phyloP scores from a whole-genome alignment of 2,888 invertebrate species.

The Augochlorella aurata region DNA sequence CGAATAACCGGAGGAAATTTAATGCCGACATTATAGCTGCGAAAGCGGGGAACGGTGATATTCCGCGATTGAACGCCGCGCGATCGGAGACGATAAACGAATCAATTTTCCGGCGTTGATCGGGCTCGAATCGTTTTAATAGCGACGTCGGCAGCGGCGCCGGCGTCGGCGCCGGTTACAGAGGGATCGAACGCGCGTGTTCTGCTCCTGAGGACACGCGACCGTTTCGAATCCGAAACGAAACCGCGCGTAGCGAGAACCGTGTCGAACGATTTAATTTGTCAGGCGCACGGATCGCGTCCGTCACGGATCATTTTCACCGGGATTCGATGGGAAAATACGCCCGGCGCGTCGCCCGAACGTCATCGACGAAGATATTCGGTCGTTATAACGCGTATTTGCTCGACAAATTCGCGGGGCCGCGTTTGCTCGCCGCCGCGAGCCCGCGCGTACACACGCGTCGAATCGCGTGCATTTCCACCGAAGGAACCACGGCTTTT shows the following conservation, averaged over 20 bases:
- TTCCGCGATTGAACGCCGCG: constrained; percentile 22
- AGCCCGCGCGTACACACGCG: not conserved
- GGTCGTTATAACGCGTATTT: constrained; percentile 42
- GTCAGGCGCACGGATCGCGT: constrained; percentile 51
- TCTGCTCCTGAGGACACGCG: too few relatives aligned
- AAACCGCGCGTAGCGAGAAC: not conserved
- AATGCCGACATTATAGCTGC: constrained; percentile 40
- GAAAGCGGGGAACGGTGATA: constrained; percentile 1
- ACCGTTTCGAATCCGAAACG: not conserved
- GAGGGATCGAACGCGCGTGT: too few relatives aligned
- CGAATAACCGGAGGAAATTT: constrained; percentile 43
- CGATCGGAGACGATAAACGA: constrained; percentile 26
- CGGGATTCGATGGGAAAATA: constrained; percentile 52
- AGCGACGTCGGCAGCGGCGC: not conserved
- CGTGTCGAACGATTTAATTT: constrained; percentile 52
- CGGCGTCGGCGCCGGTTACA: too few relatives aligned
- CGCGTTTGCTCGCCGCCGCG: constrained; percentile 2
- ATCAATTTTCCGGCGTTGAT: constrained; percentile 19
- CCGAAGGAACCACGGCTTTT: not conserved
- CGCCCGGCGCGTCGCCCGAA: constrained; percentile 44
- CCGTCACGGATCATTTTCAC: constrained; percentile 58
- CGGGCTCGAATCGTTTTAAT: not conserved
- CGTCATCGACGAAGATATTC: constrained; percentile 37
- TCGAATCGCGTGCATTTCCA: not conserved
- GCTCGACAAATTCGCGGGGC: constrained; percentile 34